phyloP scores from a whole-genome alignment of 1,140 invertebrate species.

The honey bee (Apis mellifera) region DNA sequence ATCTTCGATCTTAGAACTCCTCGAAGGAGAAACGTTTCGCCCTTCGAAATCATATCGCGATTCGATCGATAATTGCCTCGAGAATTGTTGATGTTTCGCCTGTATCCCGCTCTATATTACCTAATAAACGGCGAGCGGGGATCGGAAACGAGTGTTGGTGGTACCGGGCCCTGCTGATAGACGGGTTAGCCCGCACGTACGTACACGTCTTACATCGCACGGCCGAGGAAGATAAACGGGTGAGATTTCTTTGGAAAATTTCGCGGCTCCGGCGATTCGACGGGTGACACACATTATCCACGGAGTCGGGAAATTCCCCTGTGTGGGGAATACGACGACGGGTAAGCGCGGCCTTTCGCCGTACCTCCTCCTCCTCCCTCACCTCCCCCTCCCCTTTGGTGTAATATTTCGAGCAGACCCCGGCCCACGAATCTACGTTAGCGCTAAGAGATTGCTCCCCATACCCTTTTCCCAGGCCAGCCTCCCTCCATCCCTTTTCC shows the following conservation, averaged over 20 bases:
- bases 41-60: too few relatives aligned
- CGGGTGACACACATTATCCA: conserved; percentile 66
- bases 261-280: conserved; percentile 44
- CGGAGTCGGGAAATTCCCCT: conserved; percentile 64
- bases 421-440: conserved; percentile 78
- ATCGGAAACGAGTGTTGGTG: background rate
- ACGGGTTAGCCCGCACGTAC: background rate
- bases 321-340: conserved; percentile 32
- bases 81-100: too few relatives aligned
- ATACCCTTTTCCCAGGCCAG: conserved; percentile 56
- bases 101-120: too few relatives aligned
- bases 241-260: conserved; percentile 48
- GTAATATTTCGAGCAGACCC: conserved; percentile 78
- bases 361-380: too few relatives aligned
- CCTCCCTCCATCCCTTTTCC: conserved; percentile 64
- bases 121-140: too few relatives aligned
- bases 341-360: too few relatives aligned
- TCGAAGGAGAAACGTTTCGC: too few relatives aligned
- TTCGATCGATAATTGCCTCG: too few relatives aligned
- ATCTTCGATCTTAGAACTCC: too few relatives aligned
- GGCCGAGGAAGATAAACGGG: conserved; percentile 31
- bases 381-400: conserved; percentile 57
- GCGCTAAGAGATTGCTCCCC: conserved; percentile 79
- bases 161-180: too few relatives aligned
- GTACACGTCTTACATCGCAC: background rate